Evolutionary conservation across 2,797 vertebrate genomes (phyloP).

Genomic region (Rhyacichthys aspro): DNA sequence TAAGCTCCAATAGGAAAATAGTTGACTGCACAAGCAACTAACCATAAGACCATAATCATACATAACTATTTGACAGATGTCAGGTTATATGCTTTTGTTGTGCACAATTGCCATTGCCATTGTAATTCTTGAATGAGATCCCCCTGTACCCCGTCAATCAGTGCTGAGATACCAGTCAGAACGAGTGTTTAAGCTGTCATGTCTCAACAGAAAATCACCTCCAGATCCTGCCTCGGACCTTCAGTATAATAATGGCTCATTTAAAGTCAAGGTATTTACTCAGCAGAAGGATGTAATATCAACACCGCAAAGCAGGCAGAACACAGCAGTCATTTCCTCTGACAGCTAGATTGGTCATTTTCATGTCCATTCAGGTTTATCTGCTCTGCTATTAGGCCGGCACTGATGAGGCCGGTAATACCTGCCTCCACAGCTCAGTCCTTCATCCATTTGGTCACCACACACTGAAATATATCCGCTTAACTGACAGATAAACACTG

Average conservation of each 20-base stretch:
- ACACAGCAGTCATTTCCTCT: constrained; percentile 60
- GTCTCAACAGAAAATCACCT: constrained; percentile 59
- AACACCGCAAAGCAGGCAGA: constrained; percentile 44
- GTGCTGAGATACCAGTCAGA: too few relatives aligned
- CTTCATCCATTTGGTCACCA: constrained; percentile 46
- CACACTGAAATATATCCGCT: neutral
- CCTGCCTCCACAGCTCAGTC: constrained; percentile 48
- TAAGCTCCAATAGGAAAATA: too few relatives aligned
- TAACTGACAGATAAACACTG: neutral
- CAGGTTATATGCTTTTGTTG: too few relatives aligned
- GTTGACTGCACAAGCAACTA: too few relatives aligned
- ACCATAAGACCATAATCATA: too few relatives aligned
- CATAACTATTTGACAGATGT: too few relatives aligned
- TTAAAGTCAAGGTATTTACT: constrained; percentile 63
- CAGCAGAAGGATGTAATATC: constrained; percentile 63
- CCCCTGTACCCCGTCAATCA: too few relatives aligned
- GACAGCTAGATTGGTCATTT: constrained; percentile 73
- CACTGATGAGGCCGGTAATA: constrained; percentile 53
- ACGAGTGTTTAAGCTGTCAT: constrained; percentile 72
- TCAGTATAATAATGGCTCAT: constrained; percentile 64
- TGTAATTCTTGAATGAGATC: too few relatives aligned
- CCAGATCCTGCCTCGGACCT: constrained; percentile 27
- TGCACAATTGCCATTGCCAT: too few relatives aligned
- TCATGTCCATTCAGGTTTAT: constrained; percentile 62
- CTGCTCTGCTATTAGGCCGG: constrained; percentile 58